Conservation (phyloP, 2,113 vertebrate genomes). For the Psammodynastes pulverulentus region DNA sequence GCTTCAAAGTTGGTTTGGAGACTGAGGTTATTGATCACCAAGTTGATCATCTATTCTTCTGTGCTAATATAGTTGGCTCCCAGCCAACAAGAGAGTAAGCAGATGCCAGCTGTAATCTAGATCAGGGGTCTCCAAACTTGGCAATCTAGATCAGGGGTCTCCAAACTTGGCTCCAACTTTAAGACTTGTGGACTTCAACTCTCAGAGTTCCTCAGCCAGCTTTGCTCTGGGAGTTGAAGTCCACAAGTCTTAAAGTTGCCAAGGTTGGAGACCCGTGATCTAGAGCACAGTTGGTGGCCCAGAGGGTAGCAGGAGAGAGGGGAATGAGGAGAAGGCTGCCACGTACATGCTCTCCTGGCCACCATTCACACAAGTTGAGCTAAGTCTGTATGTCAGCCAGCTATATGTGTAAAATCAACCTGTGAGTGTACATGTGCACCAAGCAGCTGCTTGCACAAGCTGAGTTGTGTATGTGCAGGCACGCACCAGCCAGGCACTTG, state of each 20-base stretch:
- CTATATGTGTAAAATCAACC: neutral
- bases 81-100: neutral
- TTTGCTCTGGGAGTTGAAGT: too few relatives aligned
- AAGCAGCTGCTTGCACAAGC: neutral
- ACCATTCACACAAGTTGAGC: neutral
- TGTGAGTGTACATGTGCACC: neutral
- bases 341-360: neutral
- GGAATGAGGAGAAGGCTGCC: neutral
- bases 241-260: too few relatives aligned
- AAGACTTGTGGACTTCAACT: too few relatives aligned
- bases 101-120: neutral
- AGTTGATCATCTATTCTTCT: neutral
- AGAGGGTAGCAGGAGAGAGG: neutral
- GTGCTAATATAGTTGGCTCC: neutral
- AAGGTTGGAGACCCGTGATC: too few relatives aligned
- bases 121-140: too few relatives aligned
- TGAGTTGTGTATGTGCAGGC: too few relatives aligned
- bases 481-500: neutral
- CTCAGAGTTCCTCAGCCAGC: too few relatives aligned
- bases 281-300: neutral
- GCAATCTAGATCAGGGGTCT: too few relatives aligned
- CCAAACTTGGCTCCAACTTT: too few relatives aligned
- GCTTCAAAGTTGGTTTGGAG: neutral
- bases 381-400: accelerated
- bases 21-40: neutral